Evolutionary conservation across 2,797 vertebrate genomes (phyloP), one percentile per base, ranked within the genome.

Genomic region (Artibeus jamaicensis): DNA sequence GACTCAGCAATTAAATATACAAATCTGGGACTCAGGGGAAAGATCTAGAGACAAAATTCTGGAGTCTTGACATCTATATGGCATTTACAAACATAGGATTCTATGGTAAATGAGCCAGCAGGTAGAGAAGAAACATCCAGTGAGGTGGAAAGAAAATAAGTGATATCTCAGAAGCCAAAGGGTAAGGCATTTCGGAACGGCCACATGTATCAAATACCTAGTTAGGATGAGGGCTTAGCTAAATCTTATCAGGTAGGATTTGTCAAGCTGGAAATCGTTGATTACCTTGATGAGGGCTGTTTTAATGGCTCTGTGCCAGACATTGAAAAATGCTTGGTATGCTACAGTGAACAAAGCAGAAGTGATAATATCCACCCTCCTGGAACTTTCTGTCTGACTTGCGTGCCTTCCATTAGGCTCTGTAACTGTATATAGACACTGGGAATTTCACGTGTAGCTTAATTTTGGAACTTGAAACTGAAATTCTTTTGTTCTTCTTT

Each of bases 401-500:
- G 26, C 9, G 0, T 73, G 50, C 8, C 48, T 92, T 76, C 50
- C 46, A 22, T 90, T 82, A 67, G 32, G 46, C 55, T 79, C 95
- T 59, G 57, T 76, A 84, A 91, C 53, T 26, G 11, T 11, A 11
- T 46, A 39, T 16, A 77, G n/a, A 87, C 16, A 65, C 19, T 82
- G 65, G 26, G 26, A 83, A 92, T 53, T 89, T 50, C 86, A 86
- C 46, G 70, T 37, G 39, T 68, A 95, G 89, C 57, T 89, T 84
- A 34, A 26, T 24, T 79, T 95, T 78, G 91, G 83, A 93, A 87
- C 46, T 59, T 92, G 79, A 95, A 96, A 94, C 42, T 59, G n/a
- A 29, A 95, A 84, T 83, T 91, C 39, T 94, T 95, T 92, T 70
- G 22, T 50, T 90, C 68, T 82, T 97, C 18, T 91, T 95, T 89